Evolutionary conservation across 1,140 invertebrate genomes (phyloP).

Genomic region (Drosophila nasuta): DNA sequence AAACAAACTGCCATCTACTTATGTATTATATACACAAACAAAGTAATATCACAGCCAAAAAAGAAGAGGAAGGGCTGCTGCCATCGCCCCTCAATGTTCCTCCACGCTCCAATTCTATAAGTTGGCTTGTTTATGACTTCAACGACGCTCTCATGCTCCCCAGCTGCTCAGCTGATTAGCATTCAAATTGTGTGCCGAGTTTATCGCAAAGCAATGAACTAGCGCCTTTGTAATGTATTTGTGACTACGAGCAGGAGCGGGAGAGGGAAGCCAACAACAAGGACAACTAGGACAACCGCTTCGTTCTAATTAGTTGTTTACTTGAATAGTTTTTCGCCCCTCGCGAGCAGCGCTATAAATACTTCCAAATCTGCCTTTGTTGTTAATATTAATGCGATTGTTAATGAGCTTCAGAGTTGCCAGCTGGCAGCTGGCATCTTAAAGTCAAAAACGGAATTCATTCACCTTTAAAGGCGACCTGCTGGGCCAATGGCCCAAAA

Average conservation of each 20-base stretch:
- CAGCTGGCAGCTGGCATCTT: slow-evolving; percentile 17
- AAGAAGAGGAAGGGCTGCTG: not conserved
- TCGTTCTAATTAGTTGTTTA: slow-evolving; percentile 79
- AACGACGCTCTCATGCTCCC: not conserved
- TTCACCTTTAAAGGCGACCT: slow-evolving; percentile 48
- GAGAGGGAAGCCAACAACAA: slow-evolving; percentile 8
- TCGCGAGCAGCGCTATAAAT: slow-evolving; percentile 64
- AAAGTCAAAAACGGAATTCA: slow-evolving; percentile 9
- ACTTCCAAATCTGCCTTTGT: slow-evolving; percentile 54
- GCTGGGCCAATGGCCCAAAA: slow-evolving; percentile 63
- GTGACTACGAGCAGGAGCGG: not conserved
- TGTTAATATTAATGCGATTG: slow-evolving; percentile 46
- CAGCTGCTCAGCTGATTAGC: slow-evolving; percentile 62
- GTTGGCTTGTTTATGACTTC: slow-evolving; percentile 50
- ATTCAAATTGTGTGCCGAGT: slow-evolving; percentile 81
- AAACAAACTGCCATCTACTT: slow-evolving; percentile 42
- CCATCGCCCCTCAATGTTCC: not conserved
- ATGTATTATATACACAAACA: not conserved
- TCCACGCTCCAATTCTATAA: slow-evolving; percentile 20
- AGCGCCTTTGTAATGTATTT: slow-evolving; percentile 73
- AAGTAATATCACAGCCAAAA: not conserved
- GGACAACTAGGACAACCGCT: slow-evolving; percentile 31
- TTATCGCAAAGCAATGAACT: slow-evolving; percentile 83
- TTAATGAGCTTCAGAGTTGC: slow-evolving; percentile 61
- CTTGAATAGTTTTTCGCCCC: slow-evolving; percentile 55